Base-by-base conservation (phyloP, 2,113 vertebrate species). In the Brachypodius melanocephalos region DNA sequence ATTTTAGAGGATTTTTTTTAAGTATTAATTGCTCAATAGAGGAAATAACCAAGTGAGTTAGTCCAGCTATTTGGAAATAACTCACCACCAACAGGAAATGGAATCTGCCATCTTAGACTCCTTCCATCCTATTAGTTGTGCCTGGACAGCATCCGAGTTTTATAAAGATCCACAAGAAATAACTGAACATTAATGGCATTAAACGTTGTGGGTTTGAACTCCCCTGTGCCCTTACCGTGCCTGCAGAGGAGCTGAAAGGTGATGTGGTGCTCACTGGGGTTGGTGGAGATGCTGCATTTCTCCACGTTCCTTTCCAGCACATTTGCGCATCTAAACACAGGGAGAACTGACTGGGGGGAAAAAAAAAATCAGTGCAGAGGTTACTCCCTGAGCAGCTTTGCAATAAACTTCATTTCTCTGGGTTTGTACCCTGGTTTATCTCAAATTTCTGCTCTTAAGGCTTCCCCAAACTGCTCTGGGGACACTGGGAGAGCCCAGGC, bases 221-320 rank as follows among this genome's bases (percentile, higher is more conserved):
- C 5, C 46, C 16, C 46, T 17, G 36, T 17, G 58, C 94, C 98
- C 62, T 98, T 97, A 99, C 99, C 99, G 5, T 99, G 98, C 95
- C 94, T 99, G 97, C 98, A 99, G 97, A 98, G 98, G 85, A 99
- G 98, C 80, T 98, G 98, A 88, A 99, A 97, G 68, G 98, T 96
- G 59, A 99, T 68, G 94, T 91, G 94, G 73, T 97, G 97, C 12
- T 95, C 93, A 10, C 15, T 28, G 55, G 88, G 48, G 48, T 2
- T 96, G 90, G 97, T 97, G 88, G 96, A 98, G 97, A 99, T 98
- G 92, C 96, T 98, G 97, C 99, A 99, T 66, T 94, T 98, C 76
- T 99, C 98, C 67, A 99, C 98, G 21, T 98, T 99, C 88, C 97
- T 99, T 82, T 99, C 99, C 49, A 98, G 97, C 21, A 98, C 97